A percentile compares a stretch with the other conserved stretches of the same genome.
Conservation (phyloP, 1,140 invertebrate genomes). For the Drosophila ogumai region DNA sequence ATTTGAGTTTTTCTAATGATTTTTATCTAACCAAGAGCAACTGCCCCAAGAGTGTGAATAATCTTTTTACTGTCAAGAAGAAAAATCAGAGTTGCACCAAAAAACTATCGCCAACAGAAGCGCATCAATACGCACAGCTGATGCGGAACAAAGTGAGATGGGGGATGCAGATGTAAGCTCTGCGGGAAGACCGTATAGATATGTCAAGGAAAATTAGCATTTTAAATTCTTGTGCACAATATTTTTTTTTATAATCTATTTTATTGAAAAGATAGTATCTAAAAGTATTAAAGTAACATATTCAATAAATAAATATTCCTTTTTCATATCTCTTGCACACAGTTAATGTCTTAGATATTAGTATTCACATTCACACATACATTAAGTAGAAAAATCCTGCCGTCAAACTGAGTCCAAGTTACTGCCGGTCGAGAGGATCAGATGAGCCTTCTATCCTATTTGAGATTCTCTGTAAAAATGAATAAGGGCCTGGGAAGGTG, state of each 20-base stretch:
- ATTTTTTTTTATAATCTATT: constrained; percentile 2
- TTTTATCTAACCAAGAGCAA: too few species aligned
- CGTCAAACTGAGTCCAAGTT: constrained; percentile 7
- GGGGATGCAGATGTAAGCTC: too few species aligned
- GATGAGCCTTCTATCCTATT: neutral
- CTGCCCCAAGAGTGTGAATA: too few species aligned
- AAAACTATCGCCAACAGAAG: too few species aligned
- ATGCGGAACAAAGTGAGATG: too few species aligned
- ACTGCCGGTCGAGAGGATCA: constrained; percentile 12
- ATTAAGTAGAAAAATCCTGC: constrained; percentile 31
- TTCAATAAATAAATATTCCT: constrained; percentile 1
- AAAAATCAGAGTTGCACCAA: too few species aligned
- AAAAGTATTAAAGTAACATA: neutral
- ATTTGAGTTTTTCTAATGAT: too few species aligned
- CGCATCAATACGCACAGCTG: too few species aligned
- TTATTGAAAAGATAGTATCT: constrained; percentile 12
- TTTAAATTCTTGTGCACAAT: too few species aligned
- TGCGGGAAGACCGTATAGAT: too few species aligned
- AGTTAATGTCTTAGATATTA: constrained; percentile 22
- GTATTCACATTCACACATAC: constrained; percentile 8
- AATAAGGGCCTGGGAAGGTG: constrained; percentile 7
- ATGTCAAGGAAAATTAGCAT: too few species aligned
- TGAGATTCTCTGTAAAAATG: constrained; percentile 18
- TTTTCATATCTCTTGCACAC: constrained; percentile 1
- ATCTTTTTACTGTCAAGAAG: too few species aligned